Conservation (phyloP, 2,113 vertebrate species). For the Indicator maculatus region DNA sequence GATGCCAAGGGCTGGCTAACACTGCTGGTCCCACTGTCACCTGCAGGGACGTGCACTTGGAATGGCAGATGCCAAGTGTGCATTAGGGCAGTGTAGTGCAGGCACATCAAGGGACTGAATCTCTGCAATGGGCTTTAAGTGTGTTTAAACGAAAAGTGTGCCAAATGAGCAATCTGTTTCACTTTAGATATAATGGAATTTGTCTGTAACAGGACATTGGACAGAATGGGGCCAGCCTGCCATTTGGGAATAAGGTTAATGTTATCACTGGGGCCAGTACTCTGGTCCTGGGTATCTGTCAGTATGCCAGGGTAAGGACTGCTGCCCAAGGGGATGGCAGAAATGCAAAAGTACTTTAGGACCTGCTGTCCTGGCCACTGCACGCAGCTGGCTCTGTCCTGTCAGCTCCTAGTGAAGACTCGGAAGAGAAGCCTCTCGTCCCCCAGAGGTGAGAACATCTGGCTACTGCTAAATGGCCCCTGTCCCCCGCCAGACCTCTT, state of each 20-base stretch:
- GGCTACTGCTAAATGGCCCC: background rate
- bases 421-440: background rate
- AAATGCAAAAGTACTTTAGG: fast-evolving
- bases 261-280: background rate
- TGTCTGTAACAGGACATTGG: background rate
- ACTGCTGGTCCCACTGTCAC: fast-evolving
- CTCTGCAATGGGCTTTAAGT: background rate
- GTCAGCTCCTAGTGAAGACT: background rate
- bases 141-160: background rate
- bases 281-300: background rate
- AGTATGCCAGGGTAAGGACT: background rate
- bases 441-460: no score
- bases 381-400: background rate
- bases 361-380: background rate
- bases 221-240: background rate
- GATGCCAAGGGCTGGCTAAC: background rate
- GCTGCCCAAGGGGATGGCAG: background rate
- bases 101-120: background rate
- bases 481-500: background rate
- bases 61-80: background rate
- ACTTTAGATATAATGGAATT: background rate
- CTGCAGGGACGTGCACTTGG: background rate
- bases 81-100: background rate
- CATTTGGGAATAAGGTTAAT: background rate
- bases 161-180: background rate